These are phyloP conservation scores for Lithophane socia DNA, from an alignment of 2,888 invertebrate species.

Conservation along the genomic window DNA sequence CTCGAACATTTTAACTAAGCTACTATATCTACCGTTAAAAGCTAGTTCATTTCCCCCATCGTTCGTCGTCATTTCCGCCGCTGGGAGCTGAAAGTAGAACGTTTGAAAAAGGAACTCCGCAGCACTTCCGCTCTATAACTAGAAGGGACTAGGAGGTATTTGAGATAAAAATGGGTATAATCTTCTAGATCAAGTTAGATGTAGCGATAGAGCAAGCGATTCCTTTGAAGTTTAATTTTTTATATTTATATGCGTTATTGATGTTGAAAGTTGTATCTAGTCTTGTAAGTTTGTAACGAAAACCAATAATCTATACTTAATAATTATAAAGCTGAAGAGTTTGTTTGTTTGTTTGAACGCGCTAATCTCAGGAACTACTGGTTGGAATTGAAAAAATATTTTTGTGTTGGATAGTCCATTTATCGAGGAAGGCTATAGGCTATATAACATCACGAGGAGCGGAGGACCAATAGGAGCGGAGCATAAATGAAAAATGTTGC, in stretches of 20 bases:
- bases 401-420: too few species aligned
- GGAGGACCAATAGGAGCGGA: too few species aligned
- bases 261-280: background rate
- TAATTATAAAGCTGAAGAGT: too few species aligned
- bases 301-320: too few species aligned
- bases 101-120: constrained; percentile 51
- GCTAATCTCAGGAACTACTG: too few species aligned
- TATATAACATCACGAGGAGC: too few species aligned
- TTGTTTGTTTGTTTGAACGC: too few species aligned
- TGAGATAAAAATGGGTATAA: constrained; percentile 18
- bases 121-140: constrained; percentile 56
- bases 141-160: constrained; percentile 39
- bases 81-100: constrained; percentile 50
- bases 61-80: constrained; percentile 63
- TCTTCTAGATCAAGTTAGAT: constrained; percentile 7
- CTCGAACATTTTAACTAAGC: constrained; percentile 17
- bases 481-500: too few species aligned
- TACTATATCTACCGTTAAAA: constrained; percentile 28
- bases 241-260: background rate
- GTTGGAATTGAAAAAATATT: too few species aligned
- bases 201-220: background rate
- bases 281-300: background rate
- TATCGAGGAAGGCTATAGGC: too few species aligned
- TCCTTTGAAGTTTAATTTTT: constrained; percentile 5
- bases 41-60: constrained; percentile 61